Evolutionary conservation across 2,797 vertebrate species (phyloP).

Genomic region (Tangara arthus): DNA sequence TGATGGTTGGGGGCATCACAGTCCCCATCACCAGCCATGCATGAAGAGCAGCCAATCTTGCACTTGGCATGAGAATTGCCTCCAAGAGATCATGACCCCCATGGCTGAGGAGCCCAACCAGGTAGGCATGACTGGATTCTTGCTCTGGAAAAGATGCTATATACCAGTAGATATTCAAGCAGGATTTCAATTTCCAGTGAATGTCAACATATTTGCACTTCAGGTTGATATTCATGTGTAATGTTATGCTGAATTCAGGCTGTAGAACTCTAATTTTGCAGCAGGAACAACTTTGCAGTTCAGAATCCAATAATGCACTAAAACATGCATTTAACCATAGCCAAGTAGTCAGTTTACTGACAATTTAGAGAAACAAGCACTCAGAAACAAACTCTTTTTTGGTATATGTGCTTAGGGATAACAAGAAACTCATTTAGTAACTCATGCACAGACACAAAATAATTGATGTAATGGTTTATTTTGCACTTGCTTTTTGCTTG

Average conservation of each 20-base stretch:
- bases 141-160: background rate
- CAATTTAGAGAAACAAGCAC: background rate
- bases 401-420: background rate
- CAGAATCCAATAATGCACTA: background rate
- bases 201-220: background rate
- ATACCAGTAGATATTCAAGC: background rate
- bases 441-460: background rate
- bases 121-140: conserved; percentile 24
- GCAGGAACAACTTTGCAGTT: background rate
- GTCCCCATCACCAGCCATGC: conserved; percentile 68
- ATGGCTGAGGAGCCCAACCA: conserved; percentile 74
- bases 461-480: background rate
- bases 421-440: background rate
- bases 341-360: background rate
- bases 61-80: conserved; percentile 77
- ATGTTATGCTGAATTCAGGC: background rate
- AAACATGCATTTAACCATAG: background rate
- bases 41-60: conserved; percentile 78
- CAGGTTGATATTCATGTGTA: background rate
- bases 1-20: conserved; percentile 76
- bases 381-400: background rate
- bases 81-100: conserved; percentile 76
- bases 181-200: background rate
- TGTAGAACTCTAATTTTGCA: background rate
- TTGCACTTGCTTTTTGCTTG: background rate